phyloP scores from a whole-genome alignment of 2,888 invertebrate genomes.

The Hypena proboscidalis region DNA sequence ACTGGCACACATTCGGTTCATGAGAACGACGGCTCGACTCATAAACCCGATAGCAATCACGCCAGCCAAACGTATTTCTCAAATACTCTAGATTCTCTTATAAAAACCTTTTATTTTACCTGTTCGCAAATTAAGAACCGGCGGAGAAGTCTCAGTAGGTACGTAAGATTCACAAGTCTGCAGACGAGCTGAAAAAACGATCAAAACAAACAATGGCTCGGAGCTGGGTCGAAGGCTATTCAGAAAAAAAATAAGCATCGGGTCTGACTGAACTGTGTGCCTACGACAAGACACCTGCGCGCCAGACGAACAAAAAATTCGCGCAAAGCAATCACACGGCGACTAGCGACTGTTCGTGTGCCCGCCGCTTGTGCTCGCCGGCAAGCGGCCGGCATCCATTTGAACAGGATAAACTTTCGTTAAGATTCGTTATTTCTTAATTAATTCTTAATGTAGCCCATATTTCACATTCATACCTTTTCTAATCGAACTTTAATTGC shows the following conservation, averaged over 20 bases:
- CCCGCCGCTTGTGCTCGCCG: conserved; percentile 13
- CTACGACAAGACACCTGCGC: conserved; percentile 70
- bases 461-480: conserved; percentile 39
- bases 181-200: conserved; percentile 57
- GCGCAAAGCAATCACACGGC: conserved; percentile 58
- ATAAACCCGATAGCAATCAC: conserved; percentile 31
- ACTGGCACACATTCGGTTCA: conserved; percentile 51
- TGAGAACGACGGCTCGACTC: conserved; percentile 28
- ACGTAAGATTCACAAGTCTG: conserved; percentile 34
- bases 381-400: conserved; percentile 35
- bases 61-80: conserved; percentile 16
- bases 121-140: conserved; percentile 31
- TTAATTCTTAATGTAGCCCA: conserved; percentile 38
- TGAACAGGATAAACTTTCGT: conserved; percentile 57
- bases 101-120: conserved; percentile 27
- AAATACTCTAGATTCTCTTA: conserved; percentile 12
- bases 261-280: conserved; percentile 52
- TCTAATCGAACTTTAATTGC: neutral
- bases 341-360: conserved; percentile 28
- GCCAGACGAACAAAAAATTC: conserved; percentile 76
- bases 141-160: conserved; percentile 26
- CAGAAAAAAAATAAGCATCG: conserved; percentile 60
- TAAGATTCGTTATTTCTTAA: conserved; percentile 37
- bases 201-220: conserved; percentile 65
- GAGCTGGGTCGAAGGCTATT: conserved; percentile 61